Conservation (phyloP, 2,113 vertebrate species). For the human (Homo sapiens) region GRCh38 chr21:40415001-40415500, state of each 20-base stretch:
- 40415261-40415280: background rate
- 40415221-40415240: background rate
- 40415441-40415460: background rate
- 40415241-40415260: background rate
- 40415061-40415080: background rate
- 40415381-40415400: background rate
- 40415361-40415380: rapidly evolving
- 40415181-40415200: background rate
- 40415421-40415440: background rate
- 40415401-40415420: too few species aligned
- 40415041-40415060: background rate
- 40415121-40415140: background rate
- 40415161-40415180: background rate
- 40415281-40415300: background rate
- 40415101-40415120: background rate
- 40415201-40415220: background rate
- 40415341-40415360: background rate
- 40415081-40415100: background rate
- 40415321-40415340: rapidly evolving
- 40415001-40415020: background rate
- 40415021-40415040: background rate
- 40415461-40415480: rapidly evolving
- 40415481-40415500: background rate
- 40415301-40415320: background rate
- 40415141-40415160: background rate